Base-by-base conservation (phyloP, 2,113 vertebrate species). In the Pandion haliaetus region DNA sequence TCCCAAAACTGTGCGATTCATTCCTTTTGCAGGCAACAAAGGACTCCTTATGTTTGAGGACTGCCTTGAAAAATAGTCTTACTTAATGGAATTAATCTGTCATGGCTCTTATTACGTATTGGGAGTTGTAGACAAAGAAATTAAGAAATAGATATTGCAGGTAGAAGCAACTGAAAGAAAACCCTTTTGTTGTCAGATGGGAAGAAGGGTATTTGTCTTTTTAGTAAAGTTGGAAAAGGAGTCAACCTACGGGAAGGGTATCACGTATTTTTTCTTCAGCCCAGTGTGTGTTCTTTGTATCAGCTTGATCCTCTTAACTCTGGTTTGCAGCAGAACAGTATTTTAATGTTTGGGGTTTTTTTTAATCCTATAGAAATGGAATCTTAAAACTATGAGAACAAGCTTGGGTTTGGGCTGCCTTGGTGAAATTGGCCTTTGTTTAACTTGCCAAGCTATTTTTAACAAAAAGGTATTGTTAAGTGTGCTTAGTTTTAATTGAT, bases 1-100 rank as follows among this genome's bases (percentile, higher is more conserved):
- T 94, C 36, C 36, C 0, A 0, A 79, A 96, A 54, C 14, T 5
- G 28, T 81, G 28, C 7, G 10, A 55, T 84, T 95, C 52, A 44
- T 93, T 91, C 29, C 29, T 86, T 85, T 79, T 80, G 58, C 49
- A 66, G 34, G 34, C 79, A 91, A 95, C 92, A 96, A 96, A 96
- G 82, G 40, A 47, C 79, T 76, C 34, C 44, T 92, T 94, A 28
- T 96, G 61, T 82, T 94, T 76, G 54, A 82, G 74, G 57, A 36
- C 86, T 90, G 36, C 93, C 69, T 73, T 95, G 93, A 95, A 95
- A 95, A 95, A 72, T 82, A 76, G 61, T 62, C 85, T 77, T 63
- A 34, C 67, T 93, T 95, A 59, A 86, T 95, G 93, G 85, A 97
- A 92, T 82, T 67, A 86, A 90, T 92, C 95, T 90, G 54, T 65